Base-by-base conservation (phyloP, 2,888 invertebrate genomes). In the Ochlodes sylvanus region DNA sequence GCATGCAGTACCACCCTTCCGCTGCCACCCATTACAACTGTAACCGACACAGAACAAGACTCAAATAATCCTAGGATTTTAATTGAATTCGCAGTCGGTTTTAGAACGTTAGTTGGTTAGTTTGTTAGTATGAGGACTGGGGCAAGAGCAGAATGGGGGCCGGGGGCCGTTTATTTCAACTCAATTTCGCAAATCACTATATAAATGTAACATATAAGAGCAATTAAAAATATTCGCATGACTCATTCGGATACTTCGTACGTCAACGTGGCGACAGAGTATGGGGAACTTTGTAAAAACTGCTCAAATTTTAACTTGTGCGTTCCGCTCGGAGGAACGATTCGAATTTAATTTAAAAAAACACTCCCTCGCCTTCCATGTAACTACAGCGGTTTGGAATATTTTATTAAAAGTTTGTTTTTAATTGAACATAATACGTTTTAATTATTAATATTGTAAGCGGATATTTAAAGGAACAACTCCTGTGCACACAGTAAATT, bases 311-410 rank as follows among this genome's bases (percentile, higher is more conserved):
- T 63, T 42, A 63, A 63, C 63, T 54, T 41, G 38, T 63, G 19
- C 27, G 41, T 38, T 38, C 54, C 63, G 63, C 42, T 54, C 54
- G 21, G 63, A 63, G 63, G 27, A 63, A 63, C 52, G 19, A 52
- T 62, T 42, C 27, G 54, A 63, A 41, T 63, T 63, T 63, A 63
- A 63, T 63, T 63, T 55, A 63, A 63, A 52, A 52, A 52, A 19
- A 27, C 27, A 4, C 38, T 12, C 21, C 14, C 10, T 6, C 50
- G 17, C 7, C 50, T 19, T 15, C 21, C 21, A 6, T 52, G 52
- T 52, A 52, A 52, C 21, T 4, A n/a, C 10, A 0, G 14, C 14
- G 52, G 14, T 3, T 15, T 9, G 12, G 3, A 19, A 21, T 21
- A 50, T 50, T 19, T 10, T 12, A 4, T 19, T 50, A 19, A 21